A percentile compares a stretch with the other conserved stretches of the same genome.
Conservation (phyloP, 2,797 vertebrate species). For the Loriculus beryllinus region DNA sequence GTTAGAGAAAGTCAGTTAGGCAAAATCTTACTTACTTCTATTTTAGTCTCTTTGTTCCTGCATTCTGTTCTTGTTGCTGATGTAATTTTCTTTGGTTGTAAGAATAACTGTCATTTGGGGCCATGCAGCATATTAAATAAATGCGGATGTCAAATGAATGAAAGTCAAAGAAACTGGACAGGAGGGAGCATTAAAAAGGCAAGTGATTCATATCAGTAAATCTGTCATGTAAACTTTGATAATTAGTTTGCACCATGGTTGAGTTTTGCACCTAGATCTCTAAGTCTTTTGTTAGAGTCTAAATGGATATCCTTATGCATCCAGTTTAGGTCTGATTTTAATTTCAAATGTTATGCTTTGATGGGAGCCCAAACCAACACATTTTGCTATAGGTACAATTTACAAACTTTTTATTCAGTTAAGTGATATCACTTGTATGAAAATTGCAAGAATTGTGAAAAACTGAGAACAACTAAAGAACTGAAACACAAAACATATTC, state of each 20-base stretch:
- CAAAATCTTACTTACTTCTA: neutral
- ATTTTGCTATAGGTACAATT: neutral
- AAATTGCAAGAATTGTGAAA: neutral
- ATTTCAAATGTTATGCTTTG: neutral
- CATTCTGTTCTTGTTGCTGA: neutral
- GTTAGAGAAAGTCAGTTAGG: neutral
- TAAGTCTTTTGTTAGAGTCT: neutral
- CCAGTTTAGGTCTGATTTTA: neutral
- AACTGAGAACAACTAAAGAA: neutral
- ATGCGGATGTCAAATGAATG: slow-evolving; percentile 74
- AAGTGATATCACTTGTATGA: neutral
- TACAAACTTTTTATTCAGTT: neutral
- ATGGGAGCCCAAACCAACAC: neutral
- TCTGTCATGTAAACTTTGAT: neutral
- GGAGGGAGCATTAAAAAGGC: neutral
- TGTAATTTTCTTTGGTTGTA: slow-evolving; percentile 76
- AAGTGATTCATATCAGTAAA: neutral
- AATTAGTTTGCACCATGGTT: neutral
- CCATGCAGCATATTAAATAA: slow-evolving; percentile 78
- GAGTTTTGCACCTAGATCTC: neutral
- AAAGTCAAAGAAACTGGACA: neutral
- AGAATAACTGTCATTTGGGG: slow-evolving; percentile 82
- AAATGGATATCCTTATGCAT: neutral
- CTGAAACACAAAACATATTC: neutral
- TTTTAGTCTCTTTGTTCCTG: neutral